Base-by-base conservation (phyloP, 1,140 invertebrate species). In the Papilio glaucus region DNA sequence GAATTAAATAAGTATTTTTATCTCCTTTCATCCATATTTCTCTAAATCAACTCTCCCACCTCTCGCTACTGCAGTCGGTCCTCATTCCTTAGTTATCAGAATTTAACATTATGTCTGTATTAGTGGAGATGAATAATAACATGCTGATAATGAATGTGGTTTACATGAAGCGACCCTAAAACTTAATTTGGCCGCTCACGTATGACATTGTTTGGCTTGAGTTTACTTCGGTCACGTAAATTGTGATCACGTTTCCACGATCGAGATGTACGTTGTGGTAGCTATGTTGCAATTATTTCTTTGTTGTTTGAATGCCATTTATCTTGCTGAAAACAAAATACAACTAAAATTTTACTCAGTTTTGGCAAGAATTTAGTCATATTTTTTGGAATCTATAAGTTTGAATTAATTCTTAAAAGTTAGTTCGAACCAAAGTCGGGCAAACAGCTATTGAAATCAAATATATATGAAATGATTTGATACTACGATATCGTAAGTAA, bases 171-270 rank as follows among this genome's bases (percentile, higher is more conserved):
- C 37, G 37, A 21, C 39, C n/a, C 18, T 38, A 24, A 65, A 65
- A 37, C 33, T 37, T 65, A 65, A 65, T 65, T 65, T 65, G 37
- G 62, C 33, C 37, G 62, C 33, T 65, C 62, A 65, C 37, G 49
- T 29, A 63, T 63, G 42, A 29, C 24, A 71, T 60, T 71, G 63
- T 45, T 45, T 70, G 26, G 33, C 15, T 18, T 72, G 74, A 77
- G 33, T 73, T 80, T 76, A 75, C 79, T 77, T 80, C 71, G 76
- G 81, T 81, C 83, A 82, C 85, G 85, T 87, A 88, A 78, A 10
- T 77, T 79, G 77, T 69, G 75, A 83, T 87, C 83, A 87, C 84
- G 84, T 85, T 71, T 72, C 72, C 81, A 80, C 82, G 80, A 83
- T 78, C 76, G 72, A 77, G 80, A 80, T 79, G 71, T 74, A 62